A percentile compares a stretch with the other conserved stretches of the same genome.
These are phyloP conservation scores for Cephus pygmeus DNA, from an alignment of 2,888 invertebrate genomes.

Conservation along the genomic window DNA sequence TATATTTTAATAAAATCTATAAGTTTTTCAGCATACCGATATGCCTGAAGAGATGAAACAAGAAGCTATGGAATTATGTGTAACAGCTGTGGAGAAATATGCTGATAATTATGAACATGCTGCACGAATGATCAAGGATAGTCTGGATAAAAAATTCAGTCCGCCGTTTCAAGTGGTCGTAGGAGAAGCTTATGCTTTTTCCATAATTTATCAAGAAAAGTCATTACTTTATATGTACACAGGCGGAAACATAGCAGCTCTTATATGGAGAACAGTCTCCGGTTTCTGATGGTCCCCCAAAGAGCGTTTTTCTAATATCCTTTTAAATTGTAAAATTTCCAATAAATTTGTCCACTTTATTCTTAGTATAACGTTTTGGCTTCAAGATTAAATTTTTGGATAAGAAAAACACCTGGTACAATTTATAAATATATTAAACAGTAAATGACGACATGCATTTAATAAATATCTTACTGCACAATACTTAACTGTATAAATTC, in stretches of 20 bases:
- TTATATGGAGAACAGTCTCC: conserved; percentile 54
- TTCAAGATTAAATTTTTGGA: neutral
- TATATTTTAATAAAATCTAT: neutral
- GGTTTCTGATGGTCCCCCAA: conserved; percentile 26
- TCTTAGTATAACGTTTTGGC: neutral
- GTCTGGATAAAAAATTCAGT: conserved; percentile 95
- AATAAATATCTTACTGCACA: neutral
- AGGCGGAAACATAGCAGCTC: conserved; percentile 84
- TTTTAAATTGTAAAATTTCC: neutral
- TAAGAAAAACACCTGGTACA: neutral
- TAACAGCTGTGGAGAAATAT: conserved; percentile 94
- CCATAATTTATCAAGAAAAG: conserved; percentile 90
- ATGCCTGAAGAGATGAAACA: conserved; percentile 94
- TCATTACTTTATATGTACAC: conserved; percentile 90
- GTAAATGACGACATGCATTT: neutral
- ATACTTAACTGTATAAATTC: neutral
- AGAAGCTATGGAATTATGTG: conserved; percentile 90
- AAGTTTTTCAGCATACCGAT: conserved; percentile 80
- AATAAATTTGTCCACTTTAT: neutral
- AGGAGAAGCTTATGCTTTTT: conserved; percentile 95
- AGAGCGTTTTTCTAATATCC: neutral
- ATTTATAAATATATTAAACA: neutral
- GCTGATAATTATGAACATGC: conserved; percentile 84
- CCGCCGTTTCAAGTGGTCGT: conserved; percentile 86
- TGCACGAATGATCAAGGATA: conserved; percentile 93